Base-by-base conservation (phyloP, 2,113 vertebrate species). In the Gobio gobio region DNA sequence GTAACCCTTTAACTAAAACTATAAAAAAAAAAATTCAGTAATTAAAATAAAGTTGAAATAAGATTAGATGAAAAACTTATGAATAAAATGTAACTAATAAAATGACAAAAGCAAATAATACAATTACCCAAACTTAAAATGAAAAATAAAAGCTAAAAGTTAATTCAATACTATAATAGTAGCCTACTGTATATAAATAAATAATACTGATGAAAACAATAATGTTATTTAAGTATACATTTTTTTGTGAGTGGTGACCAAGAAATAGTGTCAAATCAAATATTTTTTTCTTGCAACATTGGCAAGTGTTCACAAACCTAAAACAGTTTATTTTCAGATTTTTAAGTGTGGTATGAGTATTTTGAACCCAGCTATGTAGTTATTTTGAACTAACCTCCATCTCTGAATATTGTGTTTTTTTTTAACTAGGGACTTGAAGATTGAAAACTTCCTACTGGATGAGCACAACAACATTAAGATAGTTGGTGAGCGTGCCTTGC, bases 401-500 rank as follows among this genome's bases (percentile, higher is more conserved):
- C 89, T 89, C 89, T 89, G 81, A 66, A 33, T 61, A 88, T 51
- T 75, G 45, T 83, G 3, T 1, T 40, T 7, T 64, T 59, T 66
- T 20, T 59, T 7, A 14, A 24, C 33, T 76, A 97, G 96, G 88
- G 95, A 97, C 89, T 89, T 97, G 74, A 97, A 97, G 93, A 95
- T 96, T 83, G 95, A 96, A 93, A 96, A 96, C 93, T 97, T 97
- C 91, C 94, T 98, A 83, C 92, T 97, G 63, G 94, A 97, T 86
- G 95, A 96, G 85, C 94, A 96, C 61, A 95, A 95, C 89, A 96
- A 95, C 91, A 97, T 96, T 88, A 96, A 97, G 95, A 97, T 96
- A 18, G 89, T 96, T 79, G 95, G 95, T 97, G 94, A 29, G 95
- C 94, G 7, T 49, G 74, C 0, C 0, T 75, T 58, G 14, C 20